These are phyloP conservation scores for Actinia equina DNA, from an alignment of 64 coral and sea anemone species.

Conservation along the genomic window DNA sequence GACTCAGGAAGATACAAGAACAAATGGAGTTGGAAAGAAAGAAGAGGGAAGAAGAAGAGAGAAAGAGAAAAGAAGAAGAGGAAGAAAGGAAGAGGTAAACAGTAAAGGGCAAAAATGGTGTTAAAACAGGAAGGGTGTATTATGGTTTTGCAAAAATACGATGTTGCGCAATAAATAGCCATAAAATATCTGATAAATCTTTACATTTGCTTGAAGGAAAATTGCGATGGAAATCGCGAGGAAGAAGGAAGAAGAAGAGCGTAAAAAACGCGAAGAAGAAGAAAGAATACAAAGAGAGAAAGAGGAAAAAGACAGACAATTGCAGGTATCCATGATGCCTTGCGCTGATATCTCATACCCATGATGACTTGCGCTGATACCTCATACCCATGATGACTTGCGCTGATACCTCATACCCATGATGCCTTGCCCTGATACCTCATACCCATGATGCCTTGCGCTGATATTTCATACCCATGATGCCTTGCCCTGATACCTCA, in stretches of 20 bases:
- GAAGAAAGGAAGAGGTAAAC: conserved; percentile 82
- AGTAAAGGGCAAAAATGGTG: no score
- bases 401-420: neutral
- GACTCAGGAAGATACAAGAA: conserved; percentile 89
- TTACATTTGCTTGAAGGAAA: conserved; percentile 61
- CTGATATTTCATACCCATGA: neutral
- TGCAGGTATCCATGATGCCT: conserved; percentile 27
- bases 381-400: neutral
- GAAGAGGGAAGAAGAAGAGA: conserved; percentile 89
- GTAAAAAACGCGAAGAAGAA: conserved; percentile 66
- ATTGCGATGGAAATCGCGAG: conserved; percentile 83
- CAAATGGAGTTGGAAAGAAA: conserved; percentile 95
- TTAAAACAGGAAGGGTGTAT: neutral
- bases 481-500: no score
- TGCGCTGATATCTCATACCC: neutral
- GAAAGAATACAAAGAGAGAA: conserved; percentile 70
- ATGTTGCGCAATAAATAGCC: neutral
- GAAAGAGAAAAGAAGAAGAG: conserved; percentile 85
- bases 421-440: neutral
- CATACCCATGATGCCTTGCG: neutral
- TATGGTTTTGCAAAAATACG: neutral
- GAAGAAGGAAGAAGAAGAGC: conserved; percentile 84
- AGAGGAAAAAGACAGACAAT: conserved; percentile 56
- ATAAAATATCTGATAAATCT: neutral
- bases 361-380: neutral